phyloP scores from a whole-genome alignment of 2,888 invertebrate species.

The Trachelus troglodyta region DNA sequence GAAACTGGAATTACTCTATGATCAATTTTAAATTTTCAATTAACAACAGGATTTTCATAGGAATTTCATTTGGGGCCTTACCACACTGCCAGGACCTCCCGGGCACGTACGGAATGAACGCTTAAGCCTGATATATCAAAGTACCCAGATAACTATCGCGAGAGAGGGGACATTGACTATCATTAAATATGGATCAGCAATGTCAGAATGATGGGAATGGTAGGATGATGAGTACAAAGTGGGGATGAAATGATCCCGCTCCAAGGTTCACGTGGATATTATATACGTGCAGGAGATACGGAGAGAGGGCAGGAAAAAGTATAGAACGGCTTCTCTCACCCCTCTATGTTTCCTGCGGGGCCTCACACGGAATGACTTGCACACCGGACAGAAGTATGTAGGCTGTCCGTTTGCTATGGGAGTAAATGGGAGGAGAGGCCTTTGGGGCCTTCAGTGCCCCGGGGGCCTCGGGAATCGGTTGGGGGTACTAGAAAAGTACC shows the following conservation, averaged over 20 bases:
- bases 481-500: background rate
- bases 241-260: background rate
- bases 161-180: slow-evolving; percentile 17
- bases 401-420: slow-evolving; percentile 11
- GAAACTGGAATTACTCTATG: background rate
- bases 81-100: background rate
- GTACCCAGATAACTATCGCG: background rate
- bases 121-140: background rate
- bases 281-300: background rate
- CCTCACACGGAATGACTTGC: background rate
- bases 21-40: background rate
- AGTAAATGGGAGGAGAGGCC: background rate
- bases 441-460: background rate
- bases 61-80: background rate
- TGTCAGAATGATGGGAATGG: background rate
- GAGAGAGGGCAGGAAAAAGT: background rate
- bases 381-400: slow-evolving; percentile 17
- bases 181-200: slow-evolving; percentile 34
- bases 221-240: background rate
- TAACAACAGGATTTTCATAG: background rate
- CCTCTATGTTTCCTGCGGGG: background rate
- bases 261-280: background rate
- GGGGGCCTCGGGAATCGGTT: background rate
- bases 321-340: background rate
- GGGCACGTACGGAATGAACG: background rate